Percentiles rank a stretch among this genome's conserved stretches.
phyloP scores from a whole-genome alignment of 2,888 invertebrate genomes.

The Drosophila rubida region DNA sequence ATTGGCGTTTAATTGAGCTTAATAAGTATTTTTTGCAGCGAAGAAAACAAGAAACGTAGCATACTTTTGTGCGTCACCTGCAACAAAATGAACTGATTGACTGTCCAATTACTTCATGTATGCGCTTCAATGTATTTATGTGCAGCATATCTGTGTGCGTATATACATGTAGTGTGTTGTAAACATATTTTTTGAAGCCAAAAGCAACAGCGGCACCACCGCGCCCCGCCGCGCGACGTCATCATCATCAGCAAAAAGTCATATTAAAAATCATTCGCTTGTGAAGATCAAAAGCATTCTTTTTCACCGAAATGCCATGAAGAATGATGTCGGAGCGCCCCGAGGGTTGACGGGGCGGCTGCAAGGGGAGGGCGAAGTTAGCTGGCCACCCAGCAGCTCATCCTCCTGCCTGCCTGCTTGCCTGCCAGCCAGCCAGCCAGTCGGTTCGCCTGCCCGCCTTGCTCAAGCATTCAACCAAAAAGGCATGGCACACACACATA shows the following conservation, averaged over 20 bases:
- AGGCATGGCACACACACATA: conserved; percentile 57
- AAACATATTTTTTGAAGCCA: conserved; percentile 38
- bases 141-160: conserved; percentile 1
- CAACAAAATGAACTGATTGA: conserved; percentile 58
- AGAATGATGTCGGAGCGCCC: conserved; percentile 61
- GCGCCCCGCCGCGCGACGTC: conserved; percentile 29
- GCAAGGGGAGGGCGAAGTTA: conserved; percentile 56
- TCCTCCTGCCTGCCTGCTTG: not conserved
- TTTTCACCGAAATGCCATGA: conserved; percentile 79
- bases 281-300: conserved; percentile 84
- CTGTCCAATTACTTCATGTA: conserved; percentile 55
- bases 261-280: conserved; percentile 84
- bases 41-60: conserved; percentile 8
- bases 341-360: conserved; percentile 32
- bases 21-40: conserved; percentile 48
- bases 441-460: conserved; percentile 32
- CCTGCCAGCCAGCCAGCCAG: conserved; percentile 3
- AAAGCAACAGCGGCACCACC: conserved; percentile 18
- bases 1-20: conserved; percentile 64
- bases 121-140: conserved; percentile 1
- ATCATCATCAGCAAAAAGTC: conserved; percentile 69
- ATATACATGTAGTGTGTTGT: conserved; percentile 19
- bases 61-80: conserved; percentile 23
- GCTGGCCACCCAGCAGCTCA: conserved; percentile 38
- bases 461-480: conserved; percentile 75